Evolutionary conservation across 2,113 vertebrate genomes (phyloP).

Genomic region (Mugil cephalus): DNA sequence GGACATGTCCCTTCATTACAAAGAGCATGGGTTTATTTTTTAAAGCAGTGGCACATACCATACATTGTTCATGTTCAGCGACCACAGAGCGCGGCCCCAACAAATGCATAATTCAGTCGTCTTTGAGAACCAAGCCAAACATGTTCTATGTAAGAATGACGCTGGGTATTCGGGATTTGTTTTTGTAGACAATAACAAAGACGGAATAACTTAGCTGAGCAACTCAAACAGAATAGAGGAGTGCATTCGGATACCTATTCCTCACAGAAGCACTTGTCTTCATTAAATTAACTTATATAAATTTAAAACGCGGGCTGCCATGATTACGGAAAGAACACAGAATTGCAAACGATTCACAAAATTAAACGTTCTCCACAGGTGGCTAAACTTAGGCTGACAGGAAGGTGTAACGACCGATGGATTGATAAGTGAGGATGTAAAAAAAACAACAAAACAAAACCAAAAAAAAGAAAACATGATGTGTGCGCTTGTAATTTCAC

Average conservation of each 20-base stretch:
- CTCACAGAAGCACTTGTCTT: constrained; percentile 1
- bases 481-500: not conserved
- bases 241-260: not conserved
- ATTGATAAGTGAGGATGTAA: not conserved
- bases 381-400: constrained; percentile 6
- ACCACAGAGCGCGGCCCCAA: not conserved
- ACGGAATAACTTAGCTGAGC: not conserved
- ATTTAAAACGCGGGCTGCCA: not conserved
- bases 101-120: not conserved
- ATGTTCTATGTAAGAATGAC: not conserved
- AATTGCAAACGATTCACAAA: constrained; percentile 1
- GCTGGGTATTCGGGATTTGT: not conserved
- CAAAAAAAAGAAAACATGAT: constrained; percentile 4
- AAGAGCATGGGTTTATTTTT: not conserved
- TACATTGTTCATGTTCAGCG: not conserved
- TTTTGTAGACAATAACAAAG: not conserved
- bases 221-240: constrained; percentile 1
- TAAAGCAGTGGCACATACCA: not conserved
- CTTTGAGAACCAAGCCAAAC: not conserved
- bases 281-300: not conserved
- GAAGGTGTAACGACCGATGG: constrained; percentile 18
- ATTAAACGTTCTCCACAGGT: constrained; percentile 4
- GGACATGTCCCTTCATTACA: not conserved
- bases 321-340: not conserved
- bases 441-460: too few relatives aligned